A percentile compares a stretch with the other conserved stretches of the same genome.
phyloP scores from a whole-genome alignment of 2,888 invertebrate species.

The Drosophila falleni region DNA sequence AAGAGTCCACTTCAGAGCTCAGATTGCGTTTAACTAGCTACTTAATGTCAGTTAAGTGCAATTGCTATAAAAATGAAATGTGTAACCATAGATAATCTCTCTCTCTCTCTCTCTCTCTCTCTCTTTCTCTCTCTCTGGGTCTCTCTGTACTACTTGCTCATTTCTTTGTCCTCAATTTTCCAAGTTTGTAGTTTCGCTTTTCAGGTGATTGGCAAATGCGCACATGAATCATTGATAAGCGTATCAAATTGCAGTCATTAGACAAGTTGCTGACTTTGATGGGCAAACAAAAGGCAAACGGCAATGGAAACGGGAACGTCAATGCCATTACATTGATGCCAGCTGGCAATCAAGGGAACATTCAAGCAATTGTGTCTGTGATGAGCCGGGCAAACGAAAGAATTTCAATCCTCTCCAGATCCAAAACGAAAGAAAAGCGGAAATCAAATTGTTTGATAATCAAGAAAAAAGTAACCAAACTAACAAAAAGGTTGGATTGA shows the following conservation, averaged over 20 bases:
- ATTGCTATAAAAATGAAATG: conserved; percentile 53
- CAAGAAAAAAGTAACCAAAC: conserved; percentile 17
- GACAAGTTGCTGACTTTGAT: conserved; percentile 66
- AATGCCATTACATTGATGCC: conserved; percentile 30
- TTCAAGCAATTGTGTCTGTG: conserved; percentile 34
- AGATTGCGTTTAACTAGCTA: conserved; percentile 63
- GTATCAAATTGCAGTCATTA: conserved; percentile 77
- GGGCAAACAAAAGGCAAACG: conserved; percentile 49
- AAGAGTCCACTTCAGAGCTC: conserved; percentile 25
- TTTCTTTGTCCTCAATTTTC: conserved; percentile 5
- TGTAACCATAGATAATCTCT: conserved; percentile 18
- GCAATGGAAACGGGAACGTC: conserved; percentile 14
- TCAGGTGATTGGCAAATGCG: conserved; percentile 59
- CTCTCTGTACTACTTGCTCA: background rate
- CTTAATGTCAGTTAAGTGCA: conserved; percentile 69
- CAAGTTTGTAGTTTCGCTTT: conserved; percentile 5
- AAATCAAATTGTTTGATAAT: conserved; percentile 63
- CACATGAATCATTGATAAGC: conserved; percentile 78
- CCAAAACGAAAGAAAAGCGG: conserved; percentile 30
- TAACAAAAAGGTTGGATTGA: conserved; percentile 36
- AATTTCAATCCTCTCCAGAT: conserved; percentile 3
- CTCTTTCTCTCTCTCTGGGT: background rate
- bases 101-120: background rate
- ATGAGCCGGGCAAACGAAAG: conserved; percentile 9
- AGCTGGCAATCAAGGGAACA: conserved; percentile 63